Evolutionary conservation across 1,140 invertebrate species (phyloP).

Genomic region (Pseudomyrmex cubaensis): DNA sequence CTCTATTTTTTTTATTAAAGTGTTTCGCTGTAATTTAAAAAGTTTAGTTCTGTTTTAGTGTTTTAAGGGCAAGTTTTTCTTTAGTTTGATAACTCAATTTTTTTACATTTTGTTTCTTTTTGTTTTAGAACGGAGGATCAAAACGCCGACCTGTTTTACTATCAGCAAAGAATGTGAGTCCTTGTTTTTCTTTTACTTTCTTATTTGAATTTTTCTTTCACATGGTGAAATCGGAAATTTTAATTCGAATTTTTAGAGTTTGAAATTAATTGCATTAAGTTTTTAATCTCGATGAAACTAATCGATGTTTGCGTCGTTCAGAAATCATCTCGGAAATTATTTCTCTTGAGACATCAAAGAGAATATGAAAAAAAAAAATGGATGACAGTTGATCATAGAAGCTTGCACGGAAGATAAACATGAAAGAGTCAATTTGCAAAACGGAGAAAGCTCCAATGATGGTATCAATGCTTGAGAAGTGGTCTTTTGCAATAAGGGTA

Average conservation of each 20-base stretch:
- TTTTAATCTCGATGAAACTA: too few species aligned
- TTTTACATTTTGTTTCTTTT: conserved; percentile 75
- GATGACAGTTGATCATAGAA: neutral
- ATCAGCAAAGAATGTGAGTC: conserved; percentile 81
- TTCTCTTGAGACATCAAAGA: too few species aligned
- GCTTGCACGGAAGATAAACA: conserved; percentile 15
- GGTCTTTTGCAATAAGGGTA: conserved; percentile 8
- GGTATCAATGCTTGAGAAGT: conserved; percentile 70
- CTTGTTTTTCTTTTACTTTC: conserved; percentile 71
- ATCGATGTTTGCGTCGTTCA: too few species aligned
- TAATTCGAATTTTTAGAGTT: too few species aligned
- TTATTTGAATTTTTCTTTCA: conserved; percentile 41
- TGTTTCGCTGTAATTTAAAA: neutral
- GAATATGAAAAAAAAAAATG: too few species aligned
- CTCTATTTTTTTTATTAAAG: neutral
- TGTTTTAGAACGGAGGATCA: conserved; percentile 80
- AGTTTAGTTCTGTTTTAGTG: too few species aligned
- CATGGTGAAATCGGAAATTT: neutral
- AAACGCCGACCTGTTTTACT: conserved; percentile 76
- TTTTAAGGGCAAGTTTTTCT: conserved; percentile 34
- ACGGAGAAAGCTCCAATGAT: conserved; percentile 5
- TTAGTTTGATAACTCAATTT: conserved; percentile 67
- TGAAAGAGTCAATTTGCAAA: conserved; percentile 43
- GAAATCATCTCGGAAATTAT: too few species aligned
- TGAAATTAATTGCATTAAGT: too few species aligned